These are phyloP conservation scores for Ptilonorhynchus violaceus DNA, from an alignment of 2,113 vertebrate species.

Conservation along the genomic window DNA sequence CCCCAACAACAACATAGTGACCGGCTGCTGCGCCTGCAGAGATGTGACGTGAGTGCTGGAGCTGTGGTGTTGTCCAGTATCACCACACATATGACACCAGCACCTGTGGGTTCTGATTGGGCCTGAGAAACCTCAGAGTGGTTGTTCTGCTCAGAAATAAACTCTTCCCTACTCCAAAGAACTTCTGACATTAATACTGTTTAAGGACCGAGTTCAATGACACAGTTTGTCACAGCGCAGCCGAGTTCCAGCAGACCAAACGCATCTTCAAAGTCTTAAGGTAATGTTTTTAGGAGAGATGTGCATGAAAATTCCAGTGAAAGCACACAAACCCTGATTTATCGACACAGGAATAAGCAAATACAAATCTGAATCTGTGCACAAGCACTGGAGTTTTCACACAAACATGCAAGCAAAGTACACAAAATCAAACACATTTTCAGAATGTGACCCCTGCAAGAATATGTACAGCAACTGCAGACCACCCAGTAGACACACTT, in stretches of 20 bases:
- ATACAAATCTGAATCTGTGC: conserved; percentile 8
- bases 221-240: background rate
- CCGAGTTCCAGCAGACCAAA: background rate
- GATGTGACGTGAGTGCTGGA: background rate
- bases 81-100: rapidly evolving
- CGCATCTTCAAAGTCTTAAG: background rate
- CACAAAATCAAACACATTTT: conserved; percentile 16
- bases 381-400: conserved; percentile 38
- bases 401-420: conserved; percentile 42
- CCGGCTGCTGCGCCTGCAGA: background rate
- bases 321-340: conserved; percentile 14
- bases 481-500: conserved; percentile 25
- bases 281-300: background rate
- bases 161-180: background rate
- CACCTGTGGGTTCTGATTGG: background rate
- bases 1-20: background rate
- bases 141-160: background rate
- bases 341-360: background rate
- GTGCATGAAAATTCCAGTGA: conserved; percentile 43
- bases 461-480: conserved; percentile 51
- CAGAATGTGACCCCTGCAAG: conserved; percentile 15
- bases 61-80: background rate
- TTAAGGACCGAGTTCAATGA: background rate
- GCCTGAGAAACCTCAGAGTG: background rate
- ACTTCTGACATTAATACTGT: background rate